These are phyloP conservation scores for Caenorhabditis tropicalis DNA, from an alignment of 1,140 invertebrate species.

Conservation along the genomic window DNA sequence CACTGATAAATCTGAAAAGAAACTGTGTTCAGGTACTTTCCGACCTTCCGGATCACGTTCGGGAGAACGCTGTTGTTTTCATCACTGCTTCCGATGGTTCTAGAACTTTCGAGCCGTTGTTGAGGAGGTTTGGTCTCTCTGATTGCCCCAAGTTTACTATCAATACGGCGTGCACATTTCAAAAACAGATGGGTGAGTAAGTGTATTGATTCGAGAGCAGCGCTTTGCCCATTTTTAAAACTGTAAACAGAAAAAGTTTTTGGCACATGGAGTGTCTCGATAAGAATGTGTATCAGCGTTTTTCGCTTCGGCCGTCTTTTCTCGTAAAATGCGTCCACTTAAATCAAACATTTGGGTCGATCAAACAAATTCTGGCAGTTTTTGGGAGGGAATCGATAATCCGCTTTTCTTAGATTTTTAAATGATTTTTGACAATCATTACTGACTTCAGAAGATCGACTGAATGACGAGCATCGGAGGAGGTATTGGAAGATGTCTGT, in stretches of 20 bases:
- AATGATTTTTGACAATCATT: neutral
- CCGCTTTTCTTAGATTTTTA: neutral
- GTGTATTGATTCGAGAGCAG: neutral
- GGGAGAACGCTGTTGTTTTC: neutral
- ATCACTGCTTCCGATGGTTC: slow-evolving; percentile 13
- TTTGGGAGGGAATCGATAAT: neutral
- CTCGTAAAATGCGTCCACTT: slow-evolving; percentile 25
- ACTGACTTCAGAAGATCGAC: slow-evolving; percentile 11
- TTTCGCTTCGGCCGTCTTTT: neutral
- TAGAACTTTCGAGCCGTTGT: neutral
- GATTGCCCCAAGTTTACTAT: slow-evolving; percentile 19
- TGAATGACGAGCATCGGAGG: slow-evolving; percentile 33
- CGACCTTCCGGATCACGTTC: neutral
- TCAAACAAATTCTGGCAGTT: neutral
- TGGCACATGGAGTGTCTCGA: slow-evolving; percentile 13
- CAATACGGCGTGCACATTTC: slow-evolving; percentile 20
- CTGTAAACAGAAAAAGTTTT: slow-evolving; percentile 17
- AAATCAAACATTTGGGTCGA: slow-evolving; percentile 32
- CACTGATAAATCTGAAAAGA: neutral
- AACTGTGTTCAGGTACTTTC: neutral
- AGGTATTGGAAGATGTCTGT: slow-evolving; percentile 22
- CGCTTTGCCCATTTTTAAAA: neutral
- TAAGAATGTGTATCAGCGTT: slow-evolving; percentile 29
- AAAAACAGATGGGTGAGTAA: slow-evolving; percentile 36
- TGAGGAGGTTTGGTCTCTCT: neutral